Evolutionary conservation across 2,113 vertebrate genomes (phyloP).

Genomic region (Alosa alosa): DNA sequence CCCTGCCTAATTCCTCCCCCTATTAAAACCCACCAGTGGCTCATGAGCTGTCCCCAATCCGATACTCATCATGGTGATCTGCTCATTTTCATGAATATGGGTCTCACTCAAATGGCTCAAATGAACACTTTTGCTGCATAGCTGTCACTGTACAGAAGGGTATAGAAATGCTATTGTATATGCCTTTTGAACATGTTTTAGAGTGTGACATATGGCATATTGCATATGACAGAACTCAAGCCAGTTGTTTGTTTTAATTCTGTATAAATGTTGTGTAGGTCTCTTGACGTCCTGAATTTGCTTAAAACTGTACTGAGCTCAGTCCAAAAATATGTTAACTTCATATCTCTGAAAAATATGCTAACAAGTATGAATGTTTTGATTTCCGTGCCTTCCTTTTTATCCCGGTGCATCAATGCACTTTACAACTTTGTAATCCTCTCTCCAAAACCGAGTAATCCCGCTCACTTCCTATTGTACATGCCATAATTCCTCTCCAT

Average conservation of each 20-base stretch:
- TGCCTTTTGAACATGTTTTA: not conserved
- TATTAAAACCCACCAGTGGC: slow-evolving; percentile 10
- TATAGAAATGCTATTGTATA: not conserved
- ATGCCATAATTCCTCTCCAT: slow-evolving; percentile 65
- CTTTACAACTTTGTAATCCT: slow-evolving; percentile 72
- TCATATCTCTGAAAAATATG: slow-evolving; percentile 21
- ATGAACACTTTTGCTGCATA: not conserved
- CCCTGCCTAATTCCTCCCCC: slow-evolving; percentile 41
- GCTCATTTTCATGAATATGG: slow-evolving; percentile 24
- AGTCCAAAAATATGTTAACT: not conserved
- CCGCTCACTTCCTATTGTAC: slow-evolving; percentile 62
- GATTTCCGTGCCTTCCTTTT: slow-evolving; percentile 46
- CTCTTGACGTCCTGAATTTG: not conserved
- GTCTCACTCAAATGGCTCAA: not conserved
- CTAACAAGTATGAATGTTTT: slow-evolving; percentile 30
- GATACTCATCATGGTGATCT: slow-evolving; percentile 50
- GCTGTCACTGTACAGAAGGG: not conserved
- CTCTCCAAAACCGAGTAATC: slow-evolving; percentile 67
- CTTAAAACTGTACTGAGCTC: not conserved
- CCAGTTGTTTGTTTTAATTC: too few relatives aligned
- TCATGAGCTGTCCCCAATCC: not conserved
- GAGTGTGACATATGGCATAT: too few relatives aligned
- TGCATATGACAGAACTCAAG: too few relatives aligned
- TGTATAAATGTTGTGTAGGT: not conserved
- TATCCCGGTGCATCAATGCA: slow-evolving; percentile 62